Evolutionary conservation across 2,797 vertebrate species (phyloP).

Genomic region (Enteromius treurensis): DNA sequence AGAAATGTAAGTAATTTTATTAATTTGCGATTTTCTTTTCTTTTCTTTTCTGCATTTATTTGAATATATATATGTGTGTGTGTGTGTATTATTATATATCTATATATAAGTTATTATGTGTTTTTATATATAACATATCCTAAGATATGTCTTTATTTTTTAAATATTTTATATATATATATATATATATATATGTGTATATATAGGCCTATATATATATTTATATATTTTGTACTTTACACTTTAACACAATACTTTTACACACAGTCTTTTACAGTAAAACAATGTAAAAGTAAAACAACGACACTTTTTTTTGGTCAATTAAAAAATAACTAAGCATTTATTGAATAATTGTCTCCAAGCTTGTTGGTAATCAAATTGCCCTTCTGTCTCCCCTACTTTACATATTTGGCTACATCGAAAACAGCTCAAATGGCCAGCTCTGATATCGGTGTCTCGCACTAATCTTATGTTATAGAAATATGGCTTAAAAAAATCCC

Average conservation of each 20-base stretch:
- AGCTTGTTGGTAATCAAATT: background rate
- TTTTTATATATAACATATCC: too few species aligned
- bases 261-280: too few species aligned
- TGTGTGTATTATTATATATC: too few species aligned
- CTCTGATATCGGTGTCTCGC: background rate
- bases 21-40: background rate
- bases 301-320: background rate
- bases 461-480: slow-evolving; percentile 23
- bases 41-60: too few species aligned
- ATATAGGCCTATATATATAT: too few species aligned
- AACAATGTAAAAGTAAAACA: too few species aligned
- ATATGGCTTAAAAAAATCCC: background rate
- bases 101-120: too few species aligned
- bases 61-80: background rate
- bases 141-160: too few species aligned
- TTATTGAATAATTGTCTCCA: background rate
- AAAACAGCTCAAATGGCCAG: slow-evolving; percentile 5
- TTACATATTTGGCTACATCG: background rate
- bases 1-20: background rate
- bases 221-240: too few species aligned
- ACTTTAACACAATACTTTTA: too few species aligned
- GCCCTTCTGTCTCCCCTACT: background rate
- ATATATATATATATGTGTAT: too few species aligned
- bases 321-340: background rate
- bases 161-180: too few species aligned